phyloP scores from a whole-genome alignment of 2,113 vertebrate species.

The Nesogale talazaci region DNA sequence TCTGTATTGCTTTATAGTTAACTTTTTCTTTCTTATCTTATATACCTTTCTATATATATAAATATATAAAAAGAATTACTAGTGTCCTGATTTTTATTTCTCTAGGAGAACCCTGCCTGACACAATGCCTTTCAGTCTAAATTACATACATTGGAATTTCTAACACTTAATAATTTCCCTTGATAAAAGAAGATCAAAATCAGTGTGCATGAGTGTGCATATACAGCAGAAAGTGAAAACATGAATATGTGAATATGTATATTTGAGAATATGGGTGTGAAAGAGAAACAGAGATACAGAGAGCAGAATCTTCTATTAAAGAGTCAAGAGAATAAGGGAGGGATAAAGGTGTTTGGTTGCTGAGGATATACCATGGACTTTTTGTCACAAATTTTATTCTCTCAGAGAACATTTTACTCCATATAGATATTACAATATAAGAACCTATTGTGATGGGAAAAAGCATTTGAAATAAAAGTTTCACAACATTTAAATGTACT shows the following conservation, averaged over 20 bases:
- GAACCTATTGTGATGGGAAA: not conserved
- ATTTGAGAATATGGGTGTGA: too few relatives aligned
- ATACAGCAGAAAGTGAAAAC: not conserved
- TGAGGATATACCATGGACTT: rapidly evolving
- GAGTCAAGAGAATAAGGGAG: not conserved
- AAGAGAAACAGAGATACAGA: too few relatives aligned
- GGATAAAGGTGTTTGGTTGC: rapidly evolving
- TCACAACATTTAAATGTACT: constrained; percentile 7
- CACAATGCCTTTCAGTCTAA: too few relatives aligned
- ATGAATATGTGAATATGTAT: too few relatives aligned
- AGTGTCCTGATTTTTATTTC: too few relatives aligned
- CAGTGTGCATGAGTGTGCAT: not conserved
- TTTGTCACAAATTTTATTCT: not conserved
- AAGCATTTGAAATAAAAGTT: constrained; percentile 13
- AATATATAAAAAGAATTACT: too few relatives aligned
- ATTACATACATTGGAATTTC: not conserved
- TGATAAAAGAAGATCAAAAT: not conserved
- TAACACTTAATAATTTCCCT: not conserved
- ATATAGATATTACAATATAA: not conserved
- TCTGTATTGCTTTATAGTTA: too few relatives aligned
- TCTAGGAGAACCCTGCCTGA: too few relatives aligned
- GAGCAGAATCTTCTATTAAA: too few relatives aligned
- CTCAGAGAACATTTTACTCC: not conserved
- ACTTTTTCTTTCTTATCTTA: too few relatives aligned
- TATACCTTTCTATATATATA: too few relatives aligned